Conservation (phyloP, 2,113 vertebrate genomes). For the Thryonomys swinderianus region DNA sequence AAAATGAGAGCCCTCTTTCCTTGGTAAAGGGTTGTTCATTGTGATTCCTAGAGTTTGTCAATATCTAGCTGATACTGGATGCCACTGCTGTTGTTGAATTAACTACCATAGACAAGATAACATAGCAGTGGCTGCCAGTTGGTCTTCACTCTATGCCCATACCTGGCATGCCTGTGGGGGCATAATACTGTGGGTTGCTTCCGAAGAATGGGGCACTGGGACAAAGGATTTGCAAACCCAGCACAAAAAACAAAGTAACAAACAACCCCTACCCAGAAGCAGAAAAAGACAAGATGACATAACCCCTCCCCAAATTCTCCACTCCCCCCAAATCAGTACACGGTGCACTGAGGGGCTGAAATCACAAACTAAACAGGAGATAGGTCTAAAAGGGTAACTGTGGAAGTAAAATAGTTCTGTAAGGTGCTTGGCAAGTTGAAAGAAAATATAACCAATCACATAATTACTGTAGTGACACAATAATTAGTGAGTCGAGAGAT, state of each 20-base stretch:
- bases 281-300: background rate
- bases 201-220: background rate
- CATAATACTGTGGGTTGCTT: background rate
- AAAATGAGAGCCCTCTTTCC: background rate
- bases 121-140: background rate
- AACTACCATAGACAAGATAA: too few species aligned
- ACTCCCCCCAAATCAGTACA: background rate
- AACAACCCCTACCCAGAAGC: background rate
- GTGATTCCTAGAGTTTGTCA: background rate
- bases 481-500: background rate
- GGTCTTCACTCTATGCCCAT: background rate
- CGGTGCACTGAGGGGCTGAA: background rate
- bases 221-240: background rate
- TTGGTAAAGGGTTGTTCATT: background rate
- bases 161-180: background rate
- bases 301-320: background rate
- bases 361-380: background rate
- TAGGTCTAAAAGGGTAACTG: background rate
- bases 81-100: background rate
- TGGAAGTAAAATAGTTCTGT: background rate
- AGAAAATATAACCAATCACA: background rate
- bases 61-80: background rate
- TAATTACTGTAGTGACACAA: background rate
- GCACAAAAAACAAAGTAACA: background rate
- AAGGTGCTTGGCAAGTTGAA: background rate